Percentiles rank a stretch among this genome's conserved stretches.
phyloP scores from a whole-genome alignment of 2,888 invertebrate species.

The Phlogophora meticulosa region DNA sequence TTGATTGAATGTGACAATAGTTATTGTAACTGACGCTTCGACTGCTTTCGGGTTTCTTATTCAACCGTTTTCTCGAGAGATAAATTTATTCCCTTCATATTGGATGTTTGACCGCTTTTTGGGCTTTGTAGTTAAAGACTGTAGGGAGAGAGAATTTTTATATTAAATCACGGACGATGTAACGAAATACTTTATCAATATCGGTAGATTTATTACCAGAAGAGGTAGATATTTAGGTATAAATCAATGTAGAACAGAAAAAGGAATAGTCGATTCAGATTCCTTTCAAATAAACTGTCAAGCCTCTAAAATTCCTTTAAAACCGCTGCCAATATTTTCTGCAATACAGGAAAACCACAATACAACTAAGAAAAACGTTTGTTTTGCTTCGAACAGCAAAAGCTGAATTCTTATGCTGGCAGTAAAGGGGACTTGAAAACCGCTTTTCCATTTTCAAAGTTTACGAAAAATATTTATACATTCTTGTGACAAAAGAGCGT shows the following conservation, averaged over 20 bases:
- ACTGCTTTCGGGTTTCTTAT: conserved; percentile 76
- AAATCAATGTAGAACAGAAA: not conserved
- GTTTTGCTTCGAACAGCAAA: conserved; percentile 56
- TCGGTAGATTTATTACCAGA: conserved; percentile 15
- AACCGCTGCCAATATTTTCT: conserved; percentile 48
- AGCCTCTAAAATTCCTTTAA: conserved; percentile 15
- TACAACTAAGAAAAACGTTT: conserved; percentile 50
- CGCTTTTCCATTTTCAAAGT: conserved; percentile 57
- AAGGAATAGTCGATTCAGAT: not conserved
- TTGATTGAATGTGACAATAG: conserved; percentile 90
- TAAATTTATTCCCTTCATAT: conserved; percentile 75
- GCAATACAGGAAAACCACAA: conserved; percentile 43
- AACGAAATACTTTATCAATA: conserved; percentile 33
- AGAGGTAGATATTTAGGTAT: not conserved
- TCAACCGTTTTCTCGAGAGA: conserved; percentile 73
- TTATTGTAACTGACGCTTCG: conserved; percentile 84
- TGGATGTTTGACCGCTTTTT: conserved; percentile 71
- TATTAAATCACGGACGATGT: conserved; percentile 41
- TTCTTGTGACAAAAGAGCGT: conserved; percentile 65
- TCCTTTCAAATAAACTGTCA: conserved; percentile 11
- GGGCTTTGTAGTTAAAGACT: conserved; percentile 68
- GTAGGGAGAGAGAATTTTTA: conserved; percentile 43
- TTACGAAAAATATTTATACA: conserved; percentile 67
- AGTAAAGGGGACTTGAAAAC: conserved; percentile 50
- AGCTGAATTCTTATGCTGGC: conserved; percentile 50